phyloP scores from a whole-genome alignment of 2,797 vertebrate species.

The Chromis chromis region DNA sequence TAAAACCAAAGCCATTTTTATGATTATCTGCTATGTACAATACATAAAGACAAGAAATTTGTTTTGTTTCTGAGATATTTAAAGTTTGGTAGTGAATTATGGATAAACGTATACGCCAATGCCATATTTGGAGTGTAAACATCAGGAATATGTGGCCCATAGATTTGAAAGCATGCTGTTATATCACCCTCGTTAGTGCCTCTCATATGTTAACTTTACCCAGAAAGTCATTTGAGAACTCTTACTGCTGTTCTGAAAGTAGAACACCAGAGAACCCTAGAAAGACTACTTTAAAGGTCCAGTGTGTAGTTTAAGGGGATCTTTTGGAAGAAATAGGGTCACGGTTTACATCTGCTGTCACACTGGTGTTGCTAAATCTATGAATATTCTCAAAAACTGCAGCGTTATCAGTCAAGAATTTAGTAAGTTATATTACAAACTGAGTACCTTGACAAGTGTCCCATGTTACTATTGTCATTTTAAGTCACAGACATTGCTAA shows the following conservation, averaged over 20 bases:
- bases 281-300: background rate
- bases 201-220: constrained; percentile 4
- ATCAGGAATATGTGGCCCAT: constrained; percentile 51
- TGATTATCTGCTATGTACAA: constrained; percentile 46
- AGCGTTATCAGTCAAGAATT: too few relatives aligned
- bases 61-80: constrained; percentile 31
- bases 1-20: constrained; percentile 73
- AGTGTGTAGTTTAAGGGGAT: too few relatives aligned
- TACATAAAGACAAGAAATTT: constrained; percentile 29
- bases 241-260: background rate
- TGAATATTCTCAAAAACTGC: too few relatives aligned
- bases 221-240: background rate
- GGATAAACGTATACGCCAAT: constrained; percentile 31
- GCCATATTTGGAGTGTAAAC: constrained; percentile 69
- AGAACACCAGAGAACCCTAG: background rate
- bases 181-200: constrained; percentile 6
- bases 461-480: too few relatives aligned
- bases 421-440: too few relatives aligned
- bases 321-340: too few relatives aligned
- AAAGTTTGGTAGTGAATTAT: constrained; percentile 62
- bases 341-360: too few relatives aligned
- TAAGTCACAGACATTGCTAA: too few relatives aligned
- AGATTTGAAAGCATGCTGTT: constrained; percentile 38
- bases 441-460: too few relatives aligned
- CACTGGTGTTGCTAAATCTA: too few relatives aligned